phyloP scores from a whole-genome alignment of 2,888 invertebrate genomes.

The Ornithoptera priamus region DNA sequence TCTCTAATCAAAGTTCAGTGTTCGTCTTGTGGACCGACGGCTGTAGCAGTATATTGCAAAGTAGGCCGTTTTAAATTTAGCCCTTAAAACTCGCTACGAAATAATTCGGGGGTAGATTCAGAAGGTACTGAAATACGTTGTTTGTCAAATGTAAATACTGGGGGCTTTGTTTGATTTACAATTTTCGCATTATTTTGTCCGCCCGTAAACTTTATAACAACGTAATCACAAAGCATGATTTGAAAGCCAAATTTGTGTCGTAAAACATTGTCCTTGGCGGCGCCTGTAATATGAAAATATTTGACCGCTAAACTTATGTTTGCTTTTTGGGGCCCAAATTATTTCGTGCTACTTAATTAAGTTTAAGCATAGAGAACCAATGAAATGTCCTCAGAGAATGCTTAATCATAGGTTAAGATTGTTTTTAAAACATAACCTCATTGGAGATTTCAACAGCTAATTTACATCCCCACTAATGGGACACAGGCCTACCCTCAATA shows the following conservation, averaged over 20 bases:
- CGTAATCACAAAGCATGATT: slow-evolving; percentile 20
- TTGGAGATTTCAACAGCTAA: no score
- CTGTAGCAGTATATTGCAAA: not conserved
- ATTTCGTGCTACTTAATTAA: not conserved
- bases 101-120: not conserved
- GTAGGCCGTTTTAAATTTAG: not conserved
- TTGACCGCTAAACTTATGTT: not conserved
- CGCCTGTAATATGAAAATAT: not conserved
- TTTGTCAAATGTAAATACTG: slow-evolving; percentile 1
- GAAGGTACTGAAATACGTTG: not conserved
- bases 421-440: no score
- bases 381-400: not conserved
- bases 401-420: not conserved
- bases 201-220: slow-evolving; percentile 14
- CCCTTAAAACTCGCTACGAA: not conserved
- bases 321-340: not conserved
- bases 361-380: not conserved
- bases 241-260: slow-evolving; percentile 21
- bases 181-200: slow-evolving; percentile 12
- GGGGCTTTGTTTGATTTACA: slow-evolving; percentile 2
- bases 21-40: not conserved
- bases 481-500: no score
- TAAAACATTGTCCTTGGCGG: not conserved
- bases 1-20: no score
- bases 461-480: no score